Percentiles rank a stretch among this genome's conserved stretches.
phyloP scores from a whole-genome alignment of 2,888 invertebrate species.

The Protodeltote pygarga region DNA sequence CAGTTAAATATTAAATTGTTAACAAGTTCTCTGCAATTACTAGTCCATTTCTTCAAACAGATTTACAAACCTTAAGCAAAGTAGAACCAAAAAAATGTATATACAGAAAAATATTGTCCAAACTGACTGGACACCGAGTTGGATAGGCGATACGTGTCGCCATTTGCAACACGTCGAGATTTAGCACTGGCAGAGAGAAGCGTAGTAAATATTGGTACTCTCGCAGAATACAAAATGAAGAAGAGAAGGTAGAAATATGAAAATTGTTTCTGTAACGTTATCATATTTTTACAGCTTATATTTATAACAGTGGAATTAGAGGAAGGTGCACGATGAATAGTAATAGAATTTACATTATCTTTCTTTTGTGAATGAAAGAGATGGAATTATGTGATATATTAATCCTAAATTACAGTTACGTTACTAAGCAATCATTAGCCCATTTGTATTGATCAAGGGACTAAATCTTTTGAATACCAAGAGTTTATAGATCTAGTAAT shows the following conservation, averaged over 20 bases:
- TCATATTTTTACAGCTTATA: constrained; percentile 40
- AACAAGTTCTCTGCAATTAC: no score
- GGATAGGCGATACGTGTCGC: constrained; percentile 41
- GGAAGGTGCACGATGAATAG: constrained; percentile 21
- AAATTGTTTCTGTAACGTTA: constrained; percentile 43
- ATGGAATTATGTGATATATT: constrained; percentile 32
- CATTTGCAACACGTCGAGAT: constrained; percentile 43
- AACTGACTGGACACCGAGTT: constrained; percentile 40
- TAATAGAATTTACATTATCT: constrained; percentile 39
- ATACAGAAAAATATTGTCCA: constrained; percentile 40
- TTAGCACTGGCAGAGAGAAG: constrained; percentile 43
- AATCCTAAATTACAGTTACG: neutral
- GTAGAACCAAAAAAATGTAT: constrained; percentile 9
- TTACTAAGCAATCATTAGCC: no score
- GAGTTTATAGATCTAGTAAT: no score
- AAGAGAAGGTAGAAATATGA: constrained; percentile 46
- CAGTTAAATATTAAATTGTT: no score
- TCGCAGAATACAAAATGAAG: constrained; percentile 43
- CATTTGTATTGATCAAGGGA: no score
- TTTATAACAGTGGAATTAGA: constrained; percentile 38
- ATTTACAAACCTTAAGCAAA: no score
- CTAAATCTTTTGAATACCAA: no score
- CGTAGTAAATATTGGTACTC: constrained; percentile 43
- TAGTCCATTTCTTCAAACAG: no score
- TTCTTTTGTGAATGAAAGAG: constrained; percentile 33